phyloP scores from a whole-genome alignment of 1,140 invertebrate species.

The Cotesia chilonis region DNA sequence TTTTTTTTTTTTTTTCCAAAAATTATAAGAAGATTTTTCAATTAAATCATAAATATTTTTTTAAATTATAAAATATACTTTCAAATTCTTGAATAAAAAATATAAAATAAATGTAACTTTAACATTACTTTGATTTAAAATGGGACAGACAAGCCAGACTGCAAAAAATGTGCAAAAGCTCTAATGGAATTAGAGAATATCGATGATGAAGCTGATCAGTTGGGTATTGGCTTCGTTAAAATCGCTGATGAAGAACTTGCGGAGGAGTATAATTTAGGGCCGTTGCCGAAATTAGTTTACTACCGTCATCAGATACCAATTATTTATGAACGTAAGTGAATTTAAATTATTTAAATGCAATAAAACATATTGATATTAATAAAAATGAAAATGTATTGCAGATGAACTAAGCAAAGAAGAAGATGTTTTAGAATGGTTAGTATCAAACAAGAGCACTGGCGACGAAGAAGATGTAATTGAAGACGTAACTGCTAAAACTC shows the following conservation, averaged over 20 bases:
- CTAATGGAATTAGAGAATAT: conserved; percentile 92
- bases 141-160: conserved; percentile 87
- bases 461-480: conserved; percentile 94
- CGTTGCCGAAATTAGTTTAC: conserved; percentile 89
- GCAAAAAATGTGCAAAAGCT: conserved; percentile 90
- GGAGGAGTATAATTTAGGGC: conserved; percentile 90
- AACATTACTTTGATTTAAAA: conserved; percentile 58
- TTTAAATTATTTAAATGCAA: not conserved
- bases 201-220: conserved; percentile 94
- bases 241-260: conserved; percentile 91
- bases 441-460: conserved; percentile 90
- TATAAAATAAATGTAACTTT: conserved; percentile 14
- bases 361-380: not conserved
- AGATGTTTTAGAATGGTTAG: conserved; percentile 92
- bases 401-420: conserved; percentile 90
- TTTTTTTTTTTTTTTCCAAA: too few relatives aligned
- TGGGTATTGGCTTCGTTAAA: conserved; percentile 94
- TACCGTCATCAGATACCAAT: conserved; percentile 94
- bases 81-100: not conserved
- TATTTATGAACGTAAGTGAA: conserved; percentile 86
- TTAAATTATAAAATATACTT: not conserved
- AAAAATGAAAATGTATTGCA: conserved; percentile 59
- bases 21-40: too few relatives aligned
- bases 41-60: not conserved
- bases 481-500: conserved; percentile 87